These are phyloP conservation scores for Perodicticus potto DNA, from an alignment of 2,797 vertebrate species.

Conservation along the genomic window DNA sequence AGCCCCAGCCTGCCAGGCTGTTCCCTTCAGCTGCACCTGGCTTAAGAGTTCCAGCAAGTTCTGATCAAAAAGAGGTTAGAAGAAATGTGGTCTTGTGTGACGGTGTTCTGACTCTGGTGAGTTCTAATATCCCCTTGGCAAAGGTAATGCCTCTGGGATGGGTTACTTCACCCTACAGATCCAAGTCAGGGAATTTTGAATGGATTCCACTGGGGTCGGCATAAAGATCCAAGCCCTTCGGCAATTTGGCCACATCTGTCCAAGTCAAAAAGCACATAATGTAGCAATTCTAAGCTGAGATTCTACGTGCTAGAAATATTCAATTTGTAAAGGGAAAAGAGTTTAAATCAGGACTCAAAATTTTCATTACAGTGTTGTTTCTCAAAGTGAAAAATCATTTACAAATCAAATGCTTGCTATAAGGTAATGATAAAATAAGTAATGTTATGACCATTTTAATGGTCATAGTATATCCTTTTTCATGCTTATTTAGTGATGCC, in stretches of 20 bases:
- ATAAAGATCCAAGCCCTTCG: background rate
- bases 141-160: background rate
- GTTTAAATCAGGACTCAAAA: background rate
- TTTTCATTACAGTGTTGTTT: background rate
- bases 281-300: background rate
- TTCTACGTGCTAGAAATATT: background rate
- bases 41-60: background rate
- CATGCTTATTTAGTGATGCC: background rate
- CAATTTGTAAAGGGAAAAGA: background rate
- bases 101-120: background rate
- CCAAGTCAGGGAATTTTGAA: background rate
- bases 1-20: background rate
- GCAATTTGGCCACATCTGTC: background rate
- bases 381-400: background rate
- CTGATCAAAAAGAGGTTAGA: background rate
- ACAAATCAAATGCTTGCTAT: background rate
- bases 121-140: background rate
- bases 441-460: background rate
- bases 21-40: background rate
- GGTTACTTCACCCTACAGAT: background rate
- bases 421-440: background rate
- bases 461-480: background rate
- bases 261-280: background rate
- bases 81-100: rapidly evolving
- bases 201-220: background rate